Conservation (phyloP, 2,797 vertebrate species). For the Tokudaia muenninki region DNA sequence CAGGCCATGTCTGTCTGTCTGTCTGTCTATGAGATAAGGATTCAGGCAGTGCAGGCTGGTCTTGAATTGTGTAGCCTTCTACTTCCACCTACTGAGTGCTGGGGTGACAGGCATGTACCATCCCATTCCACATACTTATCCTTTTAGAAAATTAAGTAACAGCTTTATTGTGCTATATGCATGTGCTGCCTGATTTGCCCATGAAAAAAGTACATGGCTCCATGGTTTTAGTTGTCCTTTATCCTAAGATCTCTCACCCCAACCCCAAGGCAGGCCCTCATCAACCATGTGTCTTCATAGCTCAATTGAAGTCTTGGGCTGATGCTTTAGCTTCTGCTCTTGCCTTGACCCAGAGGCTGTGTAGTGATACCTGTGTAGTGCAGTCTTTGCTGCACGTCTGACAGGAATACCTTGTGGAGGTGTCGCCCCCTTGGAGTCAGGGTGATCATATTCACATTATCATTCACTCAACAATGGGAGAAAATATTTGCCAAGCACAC, state of each 20-base stretch:
- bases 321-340: neutral
- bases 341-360: neutral
- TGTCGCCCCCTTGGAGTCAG: accelerated
- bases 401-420: neutral
- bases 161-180: neutral
- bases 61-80: neutral
- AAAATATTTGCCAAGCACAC: neutral
- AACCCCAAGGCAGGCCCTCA: neutral
- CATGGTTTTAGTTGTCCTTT: neutral
- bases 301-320: neutral
- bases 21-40: neutral
- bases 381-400: too few relatives aligned
- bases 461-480: neutral
- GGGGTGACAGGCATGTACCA: neutral
- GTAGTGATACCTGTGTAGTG: too few relatives aligned
- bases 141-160: neutral
- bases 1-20: neutral
- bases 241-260: neutral
- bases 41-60: neutral
- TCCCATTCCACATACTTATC: neutral
- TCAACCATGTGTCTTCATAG: neutral
- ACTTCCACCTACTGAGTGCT: neutral
- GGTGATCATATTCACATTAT: neutral
- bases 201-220: neutral
- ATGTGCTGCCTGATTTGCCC: neutral